Evolutionary conservation across 2,113 vertebrate genomes (phyloP).

Genomic region (Catharus bicknelli): DNA sequence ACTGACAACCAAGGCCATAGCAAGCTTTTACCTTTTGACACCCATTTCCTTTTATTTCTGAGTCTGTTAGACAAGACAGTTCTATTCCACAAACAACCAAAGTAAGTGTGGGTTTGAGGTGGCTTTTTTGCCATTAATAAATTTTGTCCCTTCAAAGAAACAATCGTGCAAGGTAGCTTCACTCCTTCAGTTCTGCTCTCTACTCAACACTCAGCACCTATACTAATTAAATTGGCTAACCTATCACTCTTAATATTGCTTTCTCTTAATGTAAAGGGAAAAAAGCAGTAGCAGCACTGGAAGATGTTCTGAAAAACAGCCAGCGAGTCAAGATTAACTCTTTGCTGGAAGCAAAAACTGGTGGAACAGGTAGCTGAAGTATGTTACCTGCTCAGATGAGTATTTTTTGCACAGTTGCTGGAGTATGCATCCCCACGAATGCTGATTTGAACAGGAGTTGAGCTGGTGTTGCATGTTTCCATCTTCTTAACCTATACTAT

Average conservation of each 20-base stretch:
- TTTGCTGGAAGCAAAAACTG: background rate
- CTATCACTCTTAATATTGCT: background rate
- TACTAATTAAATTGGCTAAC: background rate
- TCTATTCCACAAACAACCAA: background rate
- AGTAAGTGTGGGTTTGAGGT: background rate
- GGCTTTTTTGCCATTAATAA: background rate
- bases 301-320: background rate
- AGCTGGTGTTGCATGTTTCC: background rate
- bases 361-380: background rate
- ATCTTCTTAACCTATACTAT: background rate
- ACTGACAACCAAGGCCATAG: background rate
- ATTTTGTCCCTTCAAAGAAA: background rate
- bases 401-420: background rate
- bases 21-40: background rate
- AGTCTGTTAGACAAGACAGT: background rate
- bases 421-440: background rate
- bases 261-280: background rate
- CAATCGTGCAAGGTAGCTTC: background rate
- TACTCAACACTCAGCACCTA: background rate
- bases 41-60: background rate
- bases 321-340: background rate
- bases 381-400: background rate
- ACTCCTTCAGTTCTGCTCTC: background rate
- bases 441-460: background rate
- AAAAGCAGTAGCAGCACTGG: background rate